These are phyloP conservation scores for Drosophila kikkawai DNA, from an alignment of 1,140 invertebrate genomes.

Conservation along the genomic window DNA sequence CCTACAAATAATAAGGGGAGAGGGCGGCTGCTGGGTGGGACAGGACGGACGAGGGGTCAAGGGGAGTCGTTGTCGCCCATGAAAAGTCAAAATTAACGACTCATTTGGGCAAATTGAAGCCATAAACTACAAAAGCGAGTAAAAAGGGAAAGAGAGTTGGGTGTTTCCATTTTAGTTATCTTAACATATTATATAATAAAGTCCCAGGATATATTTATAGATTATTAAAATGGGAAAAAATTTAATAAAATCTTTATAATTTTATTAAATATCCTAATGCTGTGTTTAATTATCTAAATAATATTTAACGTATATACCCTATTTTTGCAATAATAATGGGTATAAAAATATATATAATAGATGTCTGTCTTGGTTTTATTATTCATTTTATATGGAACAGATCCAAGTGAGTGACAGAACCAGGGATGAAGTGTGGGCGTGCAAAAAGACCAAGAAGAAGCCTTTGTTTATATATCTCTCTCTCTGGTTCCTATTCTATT, in stretches of 20 bases:
- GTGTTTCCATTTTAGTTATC: conserved; percentile 13
- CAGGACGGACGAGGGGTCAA: not conserved
- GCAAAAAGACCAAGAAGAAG: not conserved
- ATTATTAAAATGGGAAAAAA: not conserved
- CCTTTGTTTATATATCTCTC: conserved; percentile 5
- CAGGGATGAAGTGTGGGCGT: conserved; percentile 11
- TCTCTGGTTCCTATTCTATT: conserved; percentile 1
- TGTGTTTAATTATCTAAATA: not conserved
- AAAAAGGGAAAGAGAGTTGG: conserved; percentile 17
- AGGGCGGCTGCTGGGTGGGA: not conserved
- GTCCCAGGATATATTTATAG: not conserved
- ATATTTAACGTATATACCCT: not conserved
- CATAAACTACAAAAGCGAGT: conserved; percentile 65
- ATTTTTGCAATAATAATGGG: not conserved
- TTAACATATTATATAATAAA: not conserved
- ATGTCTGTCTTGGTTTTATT: not conserved
- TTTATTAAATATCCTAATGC: not conserved
- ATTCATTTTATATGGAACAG: not conserved
- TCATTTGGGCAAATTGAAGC: conserved; percentile 83
- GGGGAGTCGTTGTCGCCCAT: conserved; percentile 40
- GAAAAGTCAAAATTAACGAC: conserved; percentile 83
- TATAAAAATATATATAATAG: conserved; percentile 9
- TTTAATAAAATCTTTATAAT: not conserved
- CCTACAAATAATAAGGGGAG: conserved; percentile 18
- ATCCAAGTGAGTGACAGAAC: conserved; percentile 49